A percentile compares a stretch with the other conserved stretches of the same genome.
Evolutionary conservation across 2,797 vertebrate species (phyloP).

Genomic region (Scolopax bukidnonensis): DNA sequence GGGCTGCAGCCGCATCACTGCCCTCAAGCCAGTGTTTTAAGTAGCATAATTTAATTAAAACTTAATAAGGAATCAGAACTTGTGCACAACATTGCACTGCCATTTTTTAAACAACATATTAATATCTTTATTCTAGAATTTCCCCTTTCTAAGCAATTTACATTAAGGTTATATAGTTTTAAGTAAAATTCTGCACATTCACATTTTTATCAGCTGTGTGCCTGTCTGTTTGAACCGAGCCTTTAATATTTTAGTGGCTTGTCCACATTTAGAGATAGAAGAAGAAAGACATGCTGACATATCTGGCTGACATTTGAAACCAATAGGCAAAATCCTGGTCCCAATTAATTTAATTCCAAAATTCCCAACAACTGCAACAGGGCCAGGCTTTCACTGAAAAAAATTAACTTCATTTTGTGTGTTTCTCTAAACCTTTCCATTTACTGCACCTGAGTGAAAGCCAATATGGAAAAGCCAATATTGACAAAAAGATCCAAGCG

Average conservation of each 20-base stretch:
- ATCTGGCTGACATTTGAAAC: background rate
- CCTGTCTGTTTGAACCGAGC: background rate
- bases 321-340: background rate
- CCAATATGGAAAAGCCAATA: background rate
- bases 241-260: background rate
- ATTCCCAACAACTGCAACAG: background rate
- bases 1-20: background rate
- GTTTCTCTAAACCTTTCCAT: background rate
- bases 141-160: background rate
- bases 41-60: background rate
- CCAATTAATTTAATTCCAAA: background rate
- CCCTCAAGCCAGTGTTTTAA: background rate
- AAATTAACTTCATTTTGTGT: background rate
- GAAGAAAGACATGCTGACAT: background rate
- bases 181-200: background rate
- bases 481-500: background rate
- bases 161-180: background rate
- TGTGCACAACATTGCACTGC: background rate
- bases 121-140: background rate
- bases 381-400: background rate
- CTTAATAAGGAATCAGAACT: background rate
- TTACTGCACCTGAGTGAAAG: background rate
- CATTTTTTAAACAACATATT: background rate
- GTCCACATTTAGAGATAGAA: background rate
- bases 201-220: background rate